Base-by-base conservation (phyloP, 2,113 vertebrate species). In the Proteles cristata region DNA sequence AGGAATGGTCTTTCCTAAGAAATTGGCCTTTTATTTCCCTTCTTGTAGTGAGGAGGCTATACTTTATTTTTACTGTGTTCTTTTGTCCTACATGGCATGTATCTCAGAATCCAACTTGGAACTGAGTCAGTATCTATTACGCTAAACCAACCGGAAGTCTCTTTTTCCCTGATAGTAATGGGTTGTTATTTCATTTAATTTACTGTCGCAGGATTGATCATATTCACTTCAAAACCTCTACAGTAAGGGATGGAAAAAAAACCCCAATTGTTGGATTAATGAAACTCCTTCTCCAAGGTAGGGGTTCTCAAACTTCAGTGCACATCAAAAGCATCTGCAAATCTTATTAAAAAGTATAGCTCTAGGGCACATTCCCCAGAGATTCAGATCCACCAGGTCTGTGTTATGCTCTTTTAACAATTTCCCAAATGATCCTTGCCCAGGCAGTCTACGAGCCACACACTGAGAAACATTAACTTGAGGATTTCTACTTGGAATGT, bases 131-230 rank as follows among this genome's bases (percentile, higher is more conserved):
- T 21, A 71, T 45, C 61, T 26, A 15, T 88, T 93, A 81, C 16
- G 12, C 2, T 39, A 87, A 94, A 84, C 23, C 15, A 31, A 48
- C 25, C 25, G 90, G 50, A 84, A 82, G 2, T 85, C 50, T 25
- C 25, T 65, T 96, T 95, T 63, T 83, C 23, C 35, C 17, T 74
- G 28, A 73, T 33, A 76, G 0, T 50, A 65, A 71, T 15, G 7
- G 53, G 26, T 21, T 94, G 15, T 66, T 87, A 43, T 89, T 97
- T 94, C 28, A 68, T 45, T 92, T 88, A 80, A 39, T 88, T 87
- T 69, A 39, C 35, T 39, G 11, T 68, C 16, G 53, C 19, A 76
- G 28, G 15, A 58, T 39, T 73, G 48, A 39, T 85, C 23, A 69
- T 7, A 73, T 8, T 43, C 14, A 88, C 11, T 45, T 90, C 35